Percentiles rank a stretch among this genome's conserved stretches.
Evolutionary conservation across 2,888 invertebrate genomes (phyloP).

Genomic region (Brachylomia viminalis): DNA sequence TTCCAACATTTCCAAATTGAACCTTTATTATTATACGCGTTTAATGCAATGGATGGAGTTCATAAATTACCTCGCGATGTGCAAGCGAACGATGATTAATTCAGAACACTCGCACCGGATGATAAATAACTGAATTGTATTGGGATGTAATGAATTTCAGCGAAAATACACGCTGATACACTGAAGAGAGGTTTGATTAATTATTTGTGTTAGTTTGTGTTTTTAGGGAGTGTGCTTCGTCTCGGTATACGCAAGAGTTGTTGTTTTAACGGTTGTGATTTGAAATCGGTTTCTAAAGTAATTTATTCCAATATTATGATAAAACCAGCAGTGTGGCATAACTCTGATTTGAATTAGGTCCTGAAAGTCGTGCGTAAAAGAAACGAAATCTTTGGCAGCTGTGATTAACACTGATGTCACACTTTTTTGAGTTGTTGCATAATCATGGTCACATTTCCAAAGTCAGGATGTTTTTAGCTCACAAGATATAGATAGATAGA

Average conservation of each 20-base stretch:
- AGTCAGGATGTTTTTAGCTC: background rate
- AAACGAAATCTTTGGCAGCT: background rate
- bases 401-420: background rate
- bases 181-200: slow-evolving; percentile 42
- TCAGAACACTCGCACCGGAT: slow-evolving; percentile 45
- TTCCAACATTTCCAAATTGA: slow-evolving; percentile 33
- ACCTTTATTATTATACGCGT: slow-evolving; percentile 44
- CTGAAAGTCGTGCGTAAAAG: background rate
- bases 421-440: background rate
- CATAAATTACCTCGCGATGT: slow-evolving; percentile 61
- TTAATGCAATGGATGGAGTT: slow-evolving; percentile 57
- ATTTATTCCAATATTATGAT: background rate
- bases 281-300: slow-evolving; percentile 1
- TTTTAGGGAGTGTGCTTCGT: slow-evolving; percentile 18
- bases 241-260: slow-evolving; percentile 3
- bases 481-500: background rate
- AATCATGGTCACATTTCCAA: background rate
- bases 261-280: slow-evolving; percentile 11
- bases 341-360: background rate
- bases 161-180: slow-evolving; percentile 42
- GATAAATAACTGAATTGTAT: slow-evolving; percentile 63
- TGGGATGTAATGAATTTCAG: slow-evolving; percentile 54
- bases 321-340: background rate
- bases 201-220: slow-evolving; percentile 39
- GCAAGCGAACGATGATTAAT: slow-evolving; percentile 61